Conservation (phyloP, 2,113 vertebrate genomes). For the Corythornis madagascariensis region DNA sequence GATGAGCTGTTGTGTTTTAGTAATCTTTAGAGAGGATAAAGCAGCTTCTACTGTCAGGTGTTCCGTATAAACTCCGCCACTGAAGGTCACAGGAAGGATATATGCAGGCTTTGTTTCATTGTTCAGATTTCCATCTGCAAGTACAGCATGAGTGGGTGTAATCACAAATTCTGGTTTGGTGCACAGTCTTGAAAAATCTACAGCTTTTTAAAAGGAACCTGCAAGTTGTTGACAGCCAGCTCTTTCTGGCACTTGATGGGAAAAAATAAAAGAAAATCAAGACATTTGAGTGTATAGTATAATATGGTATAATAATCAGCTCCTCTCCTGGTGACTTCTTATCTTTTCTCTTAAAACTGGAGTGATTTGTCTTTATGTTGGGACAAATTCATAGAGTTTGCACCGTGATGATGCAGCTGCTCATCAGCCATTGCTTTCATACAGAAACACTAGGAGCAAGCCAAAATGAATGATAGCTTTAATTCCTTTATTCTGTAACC, state of each 20-base stretch:
- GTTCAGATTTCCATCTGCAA: slow-evolving; percentile 46
- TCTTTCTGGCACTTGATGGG: slow-evolving; percentile 35
- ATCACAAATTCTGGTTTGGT: slow-evolving; percentile 51
- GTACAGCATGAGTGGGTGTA: slow-evolving; percentile 43
- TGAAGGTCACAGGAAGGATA: not conserved
- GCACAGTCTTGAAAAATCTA: slow-evolving; percentile 29
- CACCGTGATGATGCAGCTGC: not conserved
- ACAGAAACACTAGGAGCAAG: not conserved
- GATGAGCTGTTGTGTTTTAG: not conserved
- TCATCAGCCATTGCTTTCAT: not conserved
- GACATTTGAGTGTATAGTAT: not conserved
- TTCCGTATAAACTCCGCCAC: not conserved
- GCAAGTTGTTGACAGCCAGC: slow-evolving; percentile 11
- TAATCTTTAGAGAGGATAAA: not conserved
- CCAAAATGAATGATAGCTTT: not conserved
- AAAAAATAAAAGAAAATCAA: slow-evolving; percentile 38
- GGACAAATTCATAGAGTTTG: not conserved
- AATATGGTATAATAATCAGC: slow-evolving; percentile 2
- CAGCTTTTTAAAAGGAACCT: slow-evolving; percentile 56
- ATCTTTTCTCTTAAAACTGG: not conserved
- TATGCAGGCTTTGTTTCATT: not conserved
- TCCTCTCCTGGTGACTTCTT: not conserved
- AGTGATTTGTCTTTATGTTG: not conserved
- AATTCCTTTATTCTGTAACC: slow-evolving; percentile 3
- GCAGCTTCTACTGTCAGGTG: not conserved